Percentiles rank a stretch among this genome's conserved stretches.
Evolutionary conservation across 2,113 vertebrate species (phyloP).

Genomic region (Isichthys henryi): DNA sequence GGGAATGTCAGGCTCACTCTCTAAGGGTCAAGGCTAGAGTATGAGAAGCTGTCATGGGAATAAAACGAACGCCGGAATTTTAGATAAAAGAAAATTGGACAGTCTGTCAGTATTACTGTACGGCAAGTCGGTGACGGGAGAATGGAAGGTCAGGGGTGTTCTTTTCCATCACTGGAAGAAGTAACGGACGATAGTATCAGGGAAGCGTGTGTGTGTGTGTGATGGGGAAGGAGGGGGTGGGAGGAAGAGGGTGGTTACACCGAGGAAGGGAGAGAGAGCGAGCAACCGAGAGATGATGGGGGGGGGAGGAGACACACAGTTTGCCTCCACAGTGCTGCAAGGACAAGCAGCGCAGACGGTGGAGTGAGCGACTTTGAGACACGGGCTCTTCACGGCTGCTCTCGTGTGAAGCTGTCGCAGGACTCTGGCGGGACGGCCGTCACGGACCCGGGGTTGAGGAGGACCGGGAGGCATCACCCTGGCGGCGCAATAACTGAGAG

Average conservation of each 20-base stretch:
- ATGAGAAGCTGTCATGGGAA: background rate
- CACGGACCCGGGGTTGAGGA: background rate
- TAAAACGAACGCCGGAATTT: background rate
- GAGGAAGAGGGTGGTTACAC: constrained; percentile 21
- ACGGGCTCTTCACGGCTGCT: background rate
- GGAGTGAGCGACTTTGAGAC: background rate
- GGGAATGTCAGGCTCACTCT: background rate
- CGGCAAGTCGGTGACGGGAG: background rate
- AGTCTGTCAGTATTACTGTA: background rate
- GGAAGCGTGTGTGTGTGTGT: background rate
- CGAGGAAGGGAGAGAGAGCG: constrained; percentile 30
- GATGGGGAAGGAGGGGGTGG: constrained; percentile 16
- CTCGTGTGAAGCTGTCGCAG: background rate
- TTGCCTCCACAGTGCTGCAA: constrained; percentile 36
- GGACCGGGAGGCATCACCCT: background rate
- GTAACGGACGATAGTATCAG: constrained; percentile 39
- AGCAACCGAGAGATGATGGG: constrained; percentile 23
- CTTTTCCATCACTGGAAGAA: background rate
- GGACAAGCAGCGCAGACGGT: constrained; percentile 35
- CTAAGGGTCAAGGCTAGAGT: background rate
- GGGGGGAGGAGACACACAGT: constrained; percentile 37
- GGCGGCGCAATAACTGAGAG: background rate
- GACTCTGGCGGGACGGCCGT: background rate
- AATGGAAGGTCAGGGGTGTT: background rate
- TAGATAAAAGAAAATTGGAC: background rate